phyloP scores from a whole-genome alignment of 2,888 invertebrate species.

The Hirtodrosophila trivittata region DNA sequence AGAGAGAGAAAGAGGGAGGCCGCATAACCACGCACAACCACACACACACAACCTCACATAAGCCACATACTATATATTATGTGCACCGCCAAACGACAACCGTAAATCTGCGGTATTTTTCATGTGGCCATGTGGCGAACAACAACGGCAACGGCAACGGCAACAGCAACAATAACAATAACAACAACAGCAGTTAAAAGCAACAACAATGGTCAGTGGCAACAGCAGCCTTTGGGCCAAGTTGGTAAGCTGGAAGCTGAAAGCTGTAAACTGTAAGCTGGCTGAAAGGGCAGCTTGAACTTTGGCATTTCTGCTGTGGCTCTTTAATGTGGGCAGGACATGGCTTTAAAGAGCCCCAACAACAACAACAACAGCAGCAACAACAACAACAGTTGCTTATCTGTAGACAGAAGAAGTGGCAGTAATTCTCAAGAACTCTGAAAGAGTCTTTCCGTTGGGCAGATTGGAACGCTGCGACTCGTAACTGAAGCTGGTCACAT shows the following conservation, averaged over 20 bases:
- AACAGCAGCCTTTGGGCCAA: slow-evolving; percentile 41
- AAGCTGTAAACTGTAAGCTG: slow-evolving; percentile 59
- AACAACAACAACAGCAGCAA: slow-evolving; percentile 1
- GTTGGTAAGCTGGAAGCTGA: slow-evolving; percentile 57
- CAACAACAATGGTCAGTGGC: slow-evolving; percentile 32
- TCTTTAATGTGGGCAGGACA: slow-evolving; percentile 51
- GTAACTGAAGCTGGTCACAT: slow-evolving; percentile 15
- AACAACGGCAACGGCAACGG: slow-evolving; percentile 17
- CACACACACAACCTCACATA: slow-evolving; percentile 42
- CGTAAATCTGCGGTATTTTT: slow-evolving; percentile 78
- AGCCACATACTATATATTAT: slow-evolving; percentile 64
- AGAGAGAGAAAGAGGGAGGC: background rate
- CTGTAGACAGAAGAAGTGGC: slow-evolving; percentile 5
- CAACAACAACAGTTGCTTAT: slow-evolving; percentile 24
- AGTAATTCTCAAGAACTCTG: background rate
- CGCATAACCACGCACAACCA: background rate
- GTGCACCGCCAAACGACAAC: slow-evolving; percentile 74
- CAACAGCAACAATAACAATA: slow-evolving; percentile 12
- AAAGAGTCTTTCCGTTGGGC: background rate
- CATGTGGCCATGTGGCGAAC: slow-evolving; percentile 65
- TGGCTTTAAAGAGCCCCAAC: slow-evolving; percentile 35
- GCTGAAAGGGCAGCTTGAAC: slow-evolving; percentile 50
- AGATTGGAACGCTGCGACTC: slow-evolving; percentile 3
- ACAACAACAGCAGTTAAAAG: slow-evolving; percentile 4
- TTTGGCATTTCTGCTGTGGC: slow-evolving; percentile 43